phyloP scores from a whole-genome alignment of 2,888 invertebrate species.

The Eupithecia inturbata region DNA sequence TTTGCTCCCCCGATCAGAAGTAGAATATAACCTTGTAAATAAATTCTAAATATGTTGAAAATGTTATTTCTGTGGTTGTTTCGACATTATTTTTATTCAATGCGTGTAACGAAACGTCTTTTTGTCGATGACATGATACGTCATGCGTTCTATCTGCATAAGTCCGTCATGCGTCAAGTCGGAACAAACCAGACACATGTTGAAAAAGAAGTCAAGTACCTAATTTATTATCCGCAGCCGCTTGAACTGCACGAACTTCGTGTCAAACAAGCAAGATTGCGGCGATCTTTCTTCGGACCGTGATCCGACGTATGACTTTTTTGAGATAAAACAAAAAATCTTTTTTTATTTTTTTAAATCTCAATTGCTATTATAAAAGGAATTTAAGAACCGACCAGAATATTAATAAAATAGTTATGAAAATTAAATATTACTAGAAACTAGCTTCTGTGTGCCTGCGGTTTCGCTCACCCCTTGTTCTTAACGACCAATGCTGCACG shows the following conservation, averaged over 20 bases:
- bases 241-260: neutral
- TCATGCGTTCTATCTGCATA: neutral
- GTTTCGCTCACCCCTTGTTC: neutral
- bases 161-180: neutral
- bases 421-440: no score
- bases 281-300: no score
- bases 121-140: slow-evolving; percentile 1
- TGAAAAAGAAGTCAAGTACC: no score
- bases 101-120: slow-evolving; percentile 11
- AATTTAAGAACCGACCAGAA: neutral
- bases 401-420: no score
- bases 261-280: no score
- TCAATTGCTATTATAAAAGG: no score
- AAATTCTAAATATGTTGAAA: no score
- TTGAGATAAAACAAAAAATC: neutral
- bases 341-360: no score
- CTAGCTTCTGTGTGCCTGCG: no score
- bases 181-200: neutral
- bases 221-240: neutral
- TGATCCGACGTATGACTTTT: no score
- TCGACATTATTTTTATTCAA: neutral
- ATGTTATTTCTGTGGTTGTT: no score
- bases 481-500: neutral
- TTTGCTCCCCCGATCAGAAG: no score
- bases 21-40: neutral